Conservation (phyloP, 2,888 invertebrate genomes). For the Caenorhabditis panamensis region DNA sequence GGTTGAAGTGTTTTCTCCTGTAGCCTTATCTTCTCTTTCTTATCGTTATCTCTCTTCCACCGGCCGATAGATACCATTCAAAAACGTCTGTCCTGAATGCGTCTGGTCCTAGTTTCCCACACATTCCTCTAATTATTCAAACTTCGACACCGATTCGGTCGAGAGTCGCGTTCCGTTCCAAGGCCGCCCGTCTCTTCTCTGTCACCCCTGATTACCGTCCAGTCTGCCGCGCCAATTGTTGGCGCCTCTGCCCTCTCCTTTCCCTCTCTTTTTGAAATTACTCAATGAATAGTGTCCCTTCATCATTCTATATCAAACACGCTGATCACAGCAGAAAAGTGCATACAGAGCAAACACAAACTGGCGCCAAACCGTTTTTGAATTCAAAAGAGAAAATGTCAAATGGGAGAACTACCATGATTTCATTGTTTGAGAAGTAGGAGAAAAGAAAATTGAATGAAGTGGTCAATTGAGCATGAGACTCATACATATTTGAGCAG, state of each 20-base stretch:
- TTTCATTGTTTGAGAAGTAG: not conserved
- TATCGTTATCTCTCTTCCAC: not conserved
- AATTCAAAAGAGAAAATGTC: not conserved
- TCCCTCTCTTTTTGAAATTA: not conserved
- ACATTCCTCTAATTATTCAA: slow-evolving; percentile 12
- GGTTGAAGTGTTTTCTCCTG: too few species aligned
- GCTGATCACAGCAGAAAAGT: not conserved
- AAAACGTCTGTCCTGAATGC: not conserved
- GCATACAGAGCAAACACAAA: not conserved
- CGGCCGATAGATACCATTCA: not conserved
- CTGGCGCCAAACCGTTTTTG: not conserved
- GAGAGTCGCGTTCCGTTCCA: slow-evolving; percentile 33
- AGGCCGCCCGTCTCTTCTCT: slow-evolving; percentile 30
- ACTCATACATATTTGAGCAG: not conserved
- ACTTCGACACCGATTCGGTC: slow-evolving; percentile 7
- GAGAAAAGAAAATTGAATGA: not conserved
- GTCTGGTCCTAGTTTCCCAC: not conserved
- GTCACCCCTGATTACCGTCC: slow-evolving; percentile 49
- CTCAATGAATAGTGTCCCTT: not conserved
- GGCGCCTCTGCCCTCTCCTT: not conserved
- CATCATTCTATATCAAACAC: too few species aligned
- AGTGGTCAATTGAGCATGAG: not conserved
- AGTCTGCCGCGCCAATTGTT: slow-evolving; percentile 31
- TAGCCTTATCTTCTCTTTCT: not conserved
- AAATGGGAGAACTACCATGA: too few species aligned